Conservation (phyloP, 2,797 vertebrate genomes). For the Kryptolebias ocellatus region DNA sequence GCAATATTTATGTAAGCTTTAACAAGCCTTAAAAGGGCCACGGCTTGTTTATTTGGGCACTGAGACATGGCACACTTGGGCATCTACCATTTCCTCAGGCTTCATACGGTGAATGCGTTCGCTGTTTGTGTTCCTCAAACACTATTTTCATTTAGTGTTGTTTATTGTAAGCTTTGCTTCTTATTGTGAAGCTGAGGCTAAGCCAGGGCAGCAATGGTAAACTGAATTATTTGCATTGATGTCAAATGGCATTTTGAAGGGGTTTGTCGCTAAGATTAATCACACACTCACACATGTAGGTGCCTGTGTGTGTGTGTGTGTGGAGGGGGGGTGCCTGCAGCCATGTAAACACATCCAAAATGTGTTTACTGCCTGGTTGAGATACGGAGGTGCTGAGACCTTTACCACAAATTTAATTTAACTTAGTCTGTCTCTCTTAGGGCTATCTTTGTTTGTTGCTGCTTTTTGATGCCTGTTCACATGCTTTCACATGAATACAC, state of each 20-base stretch:
- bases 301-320: not conserved
- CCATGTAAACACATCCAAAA: constrained; percentile 7
- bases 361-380: constrained; percentile 3
- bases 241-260: not conserved
- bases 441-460: not conserved
- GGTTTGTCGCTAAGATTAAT: not conserved
- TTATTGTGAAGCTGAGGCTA: constrained; percentile 14
- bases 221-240: constrained; percentile 34
- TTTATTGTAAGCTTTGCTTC: constrained; percentile 28
- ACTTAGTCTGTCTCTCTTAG: not conserved
- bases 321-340: not conserved
- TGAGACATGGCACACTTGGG: constrained; percentile 41
- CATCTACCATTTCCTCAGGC: constrained; percentile 51
- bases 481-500: not conserved
- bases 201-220: constrained; percentile 14
- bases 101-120: constrained; percentile 22
- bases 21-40: constrained; percentile 40
- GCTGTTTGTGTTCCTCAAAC: constrained; percentile 36
- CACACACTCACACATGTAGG: not conserved
- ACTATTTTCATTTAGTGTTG: constrained; percentile 22
- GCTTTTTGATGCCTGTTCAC: not conserved
- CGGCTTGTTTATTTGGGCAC: constrained; percentile 16
- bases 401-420: not conserved
- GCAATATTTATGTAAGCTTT: constrained; percentile 56
- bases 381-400: not conserved